Conservation (phyloP, 2,888 invertebrate species). For the Oxycera nigricornis region DNA sequence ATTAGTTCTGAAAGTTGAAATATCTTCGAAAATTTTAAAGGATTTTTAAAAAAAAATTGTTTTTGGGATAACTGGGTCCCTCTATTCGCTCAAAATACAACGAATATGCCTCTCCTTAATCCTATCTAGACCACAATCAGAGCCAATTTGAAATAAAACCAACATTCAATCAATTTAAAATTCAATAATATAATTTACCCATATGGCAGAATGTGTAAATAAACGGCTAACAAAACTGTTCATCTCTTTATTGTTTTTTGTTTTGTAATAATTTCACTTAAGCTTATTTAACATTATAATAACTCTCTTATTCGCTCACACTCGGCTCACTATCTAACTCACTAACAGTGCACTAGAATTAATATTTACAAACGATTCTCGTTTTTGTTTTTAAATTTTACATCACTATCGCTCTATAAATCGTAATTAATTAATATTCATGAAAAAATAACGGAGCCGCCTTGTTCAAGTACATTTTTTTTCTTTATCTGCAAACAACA, state of each 20-base stretch:
- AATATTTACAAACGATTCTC: constrained; percentile 30
- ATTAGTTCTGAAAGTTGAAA: too few species aligned
- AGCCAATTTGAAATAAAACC: too few species aligned
- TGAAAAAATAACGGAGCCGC: constrained; percentile 4
- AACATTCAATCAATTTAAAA: too few species aligned
- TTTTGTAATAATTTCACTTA: constrained; percentile 18
- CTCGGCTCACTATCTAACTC: background rate
- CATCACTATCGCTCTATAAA: background rate
- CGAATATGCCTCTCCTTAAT: too few species aligned
- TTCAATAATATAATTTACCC: constrained; percentile 39
- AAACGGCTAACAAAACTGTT: constrained; percentile 45
- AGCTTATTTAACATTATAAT: background rate
- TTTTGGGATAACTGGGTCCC: too few species aligned
- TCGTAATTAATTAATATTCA: background rate
- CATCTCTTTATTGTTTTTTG: too few species aligned
- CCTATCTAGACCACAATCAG: too few species aligned
- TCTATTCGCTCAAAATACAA: too few species aligned
- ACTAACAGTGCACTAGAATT: constrained; percentile 15
- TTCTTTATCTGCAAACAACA: background rate
- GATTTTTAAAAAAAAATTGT: too few species aligned
- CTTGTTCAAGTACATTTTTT: background rate
- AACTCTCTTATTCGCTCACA: constrained; percentile 19
- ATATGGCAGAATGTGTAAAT: constrained; percentile 46
- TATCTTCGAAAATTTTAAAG: too few species aligned
- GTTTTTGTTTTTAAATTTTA: background rate